phyloP scores from a whole-genome alignment of 2,113 vertebrate species.

The Nothoprocta perdicaria region DNA sequence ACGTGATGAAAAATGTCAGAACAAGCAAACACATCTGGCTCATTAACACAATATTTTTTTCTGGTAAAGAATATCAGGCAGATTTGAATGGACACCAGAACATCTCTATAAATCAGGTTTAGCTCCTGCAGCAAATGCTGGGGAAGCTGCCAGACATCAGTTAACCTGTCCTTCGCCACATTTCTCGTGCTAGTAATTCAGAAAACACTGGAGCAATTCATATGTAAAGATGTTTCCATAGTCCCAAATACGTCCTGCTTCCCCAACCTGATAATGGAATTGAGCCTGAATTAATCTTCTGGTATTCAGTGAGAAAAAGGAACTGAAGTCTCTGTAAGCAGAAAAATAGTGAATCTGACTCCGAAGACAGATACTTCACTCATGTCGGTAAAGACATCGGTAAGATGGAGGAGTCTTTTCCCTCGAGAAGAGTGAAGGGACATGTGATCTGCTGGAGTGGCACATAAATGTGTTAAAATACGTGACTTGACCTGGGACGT shows the following conservation, averaged over 20 bases:
- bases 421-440: not conserved
- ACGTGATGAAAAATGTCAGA: not conserved
- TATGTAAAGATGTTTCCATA: not conserved
- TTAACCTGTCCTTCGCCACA: not conserved
- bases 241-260: not conserved
- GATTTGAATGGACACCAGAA: slow-evolving; percentile 1
- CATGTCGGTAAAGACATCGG: not conserved
- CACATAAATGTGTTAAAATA: not conserved
- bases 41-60: slow-evolving; percentile 4
- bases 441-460: rapidly evolving
- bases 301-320: not conserved
- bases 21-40: slow-evolving; percentile 11
- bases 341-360: not conserved
- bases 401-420: not conserved
- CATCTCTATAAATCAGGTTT: not conserved
- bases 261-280: not conserved
- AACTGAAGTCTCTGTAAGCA: not conserved
- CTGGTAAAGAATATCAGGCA: not conserved
- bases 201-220: rapidly evolving
- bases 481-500: rapidly evolving
- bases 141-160: not conserved
- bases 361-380: not conserved
- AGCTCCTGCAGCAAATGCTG: not conserved
- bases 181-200: not conserved
- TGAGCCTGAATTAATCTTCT: not conserved